Percentiles rank a stretch among this genome's conserved stretches.
Conservation (phyloP, 2,797 vertebrate genomes). For the Xerus rutilus region DNA sequence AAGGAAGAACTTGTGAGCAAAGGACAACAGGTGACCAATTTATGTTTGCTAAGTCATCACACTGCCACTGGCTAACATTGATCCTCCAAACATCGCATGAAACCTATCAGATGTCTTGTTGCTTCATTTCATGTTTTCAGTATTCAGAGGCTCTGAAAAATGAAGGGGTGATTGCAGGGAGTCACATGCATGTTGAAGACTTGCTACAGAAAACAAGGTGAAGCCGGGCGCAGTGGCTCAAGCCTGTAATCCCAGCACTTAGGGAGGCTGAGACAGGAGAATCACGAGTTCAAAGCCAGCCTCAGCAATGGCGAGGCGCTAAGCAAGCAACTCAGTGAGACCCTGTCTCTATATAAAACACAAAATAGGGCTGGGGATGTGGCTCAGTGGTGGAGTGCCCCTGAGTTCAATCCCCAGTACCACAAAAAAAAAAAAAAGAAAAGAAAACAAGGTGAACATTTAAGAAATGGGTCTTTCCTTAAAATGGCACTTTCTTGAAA, state of each 20-base stretch:
- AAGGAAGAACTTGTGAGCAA: background rate
- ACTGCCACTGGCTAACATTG: background rate
- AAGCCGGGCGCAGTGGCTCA: no score
- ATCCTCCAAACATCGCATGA: background rate
- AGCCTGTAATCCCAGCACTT: no score
- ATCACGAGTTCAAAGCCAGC: no score
- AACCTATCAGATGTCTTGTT: background rate
- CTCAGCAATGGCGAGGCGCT: no score
- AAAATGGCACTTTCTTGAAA: constrained; percentile 35
- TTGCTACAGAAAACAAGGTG: background rate
- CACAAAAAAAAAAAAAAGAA: no score
- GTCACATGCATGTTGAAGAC: background rate
- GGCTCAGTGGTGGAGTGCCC: no score
- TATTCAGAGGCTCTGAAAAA: background rate
- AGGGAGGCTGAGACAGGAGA: no score
- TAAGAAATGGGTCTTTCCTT: constrained; percentile 20
- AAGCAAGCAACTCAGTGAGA: no score
- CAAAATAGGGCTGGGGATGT: no score
- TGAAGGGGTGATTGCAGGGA: background rate
- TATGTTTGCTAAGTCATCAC: background rate
- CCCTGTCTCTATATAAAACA: no score
- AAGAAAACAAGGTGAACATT: constrained; percentile 16
- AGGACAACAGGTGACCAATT: background rate
- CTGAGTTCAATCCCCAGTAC: no score
- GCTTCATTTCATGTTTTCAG: background rate